Evolutionary conservation across 2,888 invertebrate species (phyloP).

Genomic region (Lamellibrachia satsuma): DNA sequence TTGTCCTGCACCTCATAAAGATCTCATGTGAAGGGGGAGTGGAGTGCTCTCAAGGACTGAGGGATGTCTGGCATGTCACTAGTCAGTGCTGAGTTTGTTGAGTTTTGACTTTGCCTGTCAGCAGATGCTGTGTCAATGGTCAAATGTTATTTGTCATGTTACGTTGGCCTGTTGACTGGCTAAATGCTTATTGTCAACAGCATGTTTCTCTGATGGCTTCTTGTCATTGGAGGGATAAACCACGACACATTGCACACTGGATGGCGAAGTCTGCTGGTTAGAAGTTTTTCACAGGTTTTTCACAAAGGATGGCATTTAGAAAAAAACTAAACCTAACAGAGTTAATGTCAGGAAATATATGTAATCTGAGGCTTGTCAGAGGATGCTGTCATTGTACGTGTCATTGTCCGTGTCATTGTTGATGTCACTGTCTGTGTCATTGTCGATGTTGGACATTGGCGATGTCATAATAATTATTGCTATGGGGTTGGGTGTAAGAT

Average conservation of each 20-base stretch:
- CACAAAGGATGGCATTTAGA: not conserved
- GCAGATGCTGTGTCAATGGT: not conserved
- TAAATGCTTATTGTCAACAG: not conserved
- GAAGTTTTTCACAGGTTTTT: not conserved
- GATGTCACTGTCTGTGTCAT: not conserved
- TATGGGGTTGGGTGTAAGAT: not conserved
- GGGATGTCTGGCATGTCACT: not conserved
- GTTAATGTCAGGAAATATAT: not conserved
- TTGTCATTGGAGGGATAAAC: not conserved
- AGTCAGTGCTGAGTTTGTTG: not conserved
- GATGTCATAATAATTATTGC: not conserved
- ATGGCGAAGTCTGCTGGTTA: not conserved
- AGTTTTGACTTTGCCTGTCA: too few relatives aligned
- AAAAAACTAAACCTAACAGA: not conserved
- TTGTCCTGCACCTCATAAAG: conserved; percentile 4
- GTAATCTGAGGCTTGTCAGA: not conserved
- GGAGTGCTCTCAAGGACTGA: not conserved
- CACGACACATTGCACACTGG: not conserved
- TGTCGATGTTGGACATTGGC: not conserved
- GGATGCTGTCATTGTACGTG: not conserved
- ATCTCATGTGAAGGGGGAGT: not conserved
- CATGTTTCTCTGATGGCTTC: not conserved
- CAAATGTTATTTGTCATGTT: not conserved
- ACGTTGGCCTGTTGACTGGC: not conserved
- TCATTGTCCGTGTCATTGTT: not conserved